Base-by-base conservation (phyloP, 2,888 invertebrate genomes). In the Drosophila percnosoma region DNA sequence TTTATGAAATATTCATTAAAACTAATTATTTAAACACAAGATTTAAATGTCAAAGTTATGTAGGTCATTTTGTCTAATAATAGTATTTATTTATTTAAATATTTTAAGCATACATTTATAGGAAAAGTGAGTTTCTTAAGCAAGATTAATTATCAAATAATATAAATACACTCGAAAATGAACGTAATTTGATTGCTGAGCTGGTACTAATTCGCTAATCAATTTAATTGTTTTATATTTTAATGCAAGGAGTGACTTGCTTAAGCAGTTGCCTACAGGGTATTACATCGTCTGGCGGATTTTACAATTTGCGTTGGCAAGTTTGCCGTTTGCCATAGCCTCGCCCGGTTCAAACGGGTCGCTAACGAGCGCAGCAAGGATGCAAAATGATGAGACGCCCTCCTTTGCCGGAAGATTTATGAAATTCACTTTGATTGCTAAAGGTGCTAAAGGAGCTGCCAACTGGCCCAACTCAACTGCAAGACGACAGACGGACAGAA, bases 291-390 rank as follows among this genome's bases (percentile, higher is more conserved):
- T 55, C 45, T 34, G 4, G 18, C 2, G 11, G 2, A 31, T 48
- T 42, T 34, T 0, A 11, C n/a, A 51, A 34, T 42, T 57, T 57
- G 45, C 21, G 49, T 55, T 29, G 60, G 24, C 52, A 42, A 36
- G 48, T 31, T 7, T 48, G 57, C 27, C 57, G 55, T 33, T 52
- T 24, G 24, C 13, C 45, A 21, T 45, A 21, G 13, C 55, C 18
- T 68, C 15, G 40, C 33, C 64, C n/a, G 49, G 15, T 51, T 65
- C 45, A 73, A 67, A 64, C 66, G 67, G 66, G 53, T 61, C 68
- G 78, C 83, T 88, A 85, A 88, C 85, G 89, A 85, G 83, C 78
- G 38, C 38, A 38, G 57, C 57, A 55, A 68, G 67, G 63, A 67
- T 67, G 77, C 71, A 58, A 78, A 66, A 71, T 72, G 71, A 66